Conservation (phyloP, 2,888 invertebrate species). For the Zhuqinia jingwanae region DNA sequence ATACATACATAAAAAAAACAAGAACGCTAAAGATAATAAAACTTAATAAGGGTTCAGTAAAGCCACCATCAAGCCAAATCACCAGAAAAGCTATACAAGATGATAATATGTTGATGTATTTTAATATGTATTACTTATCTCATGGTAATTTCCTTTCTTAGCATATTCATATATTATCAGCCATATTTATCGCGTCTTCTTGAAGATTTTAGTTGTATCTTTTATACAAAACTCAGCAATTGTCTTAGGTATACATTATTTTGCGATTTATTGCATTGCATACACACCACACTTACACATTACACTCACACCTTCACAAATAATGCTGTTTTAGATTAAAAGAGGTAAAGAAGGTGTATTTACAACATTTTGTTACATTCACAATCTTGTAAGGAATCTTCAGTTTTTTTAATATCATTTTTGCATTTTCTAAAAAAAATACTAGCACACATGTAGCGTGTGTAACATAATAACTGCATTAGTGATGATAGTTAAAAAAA, state of each 20-base stretch:
- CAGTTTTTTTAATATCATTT: background rate
- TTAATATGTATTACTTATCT: slow-evolving; percentile 10
- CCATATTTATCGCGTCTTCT: too few species aligned
- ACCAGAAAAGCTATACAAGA: too few species aligned
- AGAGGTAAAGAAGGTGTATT: too few species aligned
- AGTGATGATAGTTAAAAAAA: background rate
- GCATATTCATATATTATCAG: background rate
- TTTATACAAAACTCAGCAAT: background rate
- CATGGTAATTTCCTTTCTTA: slow-evolving; percentile 43
- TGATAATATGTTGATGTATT: slow-evolving; percentile 44
- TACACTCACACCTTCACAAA: too few species aligned
- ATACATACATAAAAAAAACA: too few species aligned
- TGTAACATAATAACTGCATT: slow-evolving; percentile 47
- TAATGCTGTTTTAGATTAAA: too few species aligned
- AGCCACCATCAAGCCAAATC: too few species aligned
- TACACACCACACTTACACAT: too few species aligned
- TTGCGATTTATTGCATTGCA: background rate
- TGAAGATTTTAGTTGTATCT: too few species aligned
- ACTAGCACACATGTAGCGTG: slow-evolving; percentile 7
- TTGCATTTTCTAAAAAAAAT: slow-evolving; percentile 14
- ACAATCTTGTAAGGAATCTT: slow-evolving; percentile 37
- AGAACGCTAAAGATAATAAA: slow-evolving; percentile 30
- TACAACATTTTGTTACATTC: too few species aligned
- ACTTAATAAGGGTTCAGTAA: slow-evolving; percentile 37
- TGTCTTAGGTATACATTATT: slow-evolving; percentile 13